Evolutionary conservation across 2,797 vertebrate species (phyloP).

Genomic region (Neostethus bicornis): DNA sequence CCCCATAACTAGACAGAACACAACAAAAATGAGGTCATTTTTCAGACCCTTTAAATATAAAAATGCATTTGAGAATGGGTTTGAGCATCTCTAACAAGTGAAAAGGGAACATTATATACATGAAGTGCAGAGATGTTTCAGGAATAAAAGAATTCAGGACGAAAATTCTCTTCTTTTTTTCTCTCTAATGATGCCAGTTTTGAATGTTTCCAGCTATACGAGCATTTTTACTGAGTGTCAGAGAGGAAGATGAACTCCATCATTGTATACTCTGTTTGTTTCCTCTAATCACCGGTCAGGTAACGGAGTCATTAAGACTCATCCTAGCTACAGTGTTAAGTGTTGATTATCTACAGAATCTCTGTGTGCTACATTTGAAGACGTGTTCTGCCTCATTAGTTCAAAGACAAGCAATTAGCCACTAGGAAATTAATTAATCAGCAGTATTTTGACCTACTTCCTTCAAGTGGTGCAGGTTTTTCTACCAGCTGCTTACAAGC

Average conservation of each 20-base stretch:
- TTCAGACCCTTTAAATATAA: no score
- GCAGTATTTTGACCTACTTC: constrained; percentile 63
- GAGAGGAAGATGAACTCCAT: constrained; percentile 4
- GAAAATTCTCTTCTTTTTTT: no score
- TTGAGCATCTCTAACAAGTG: no score
- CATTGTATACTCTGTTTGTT: constrained; percentile 20
- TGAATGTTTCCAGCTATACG: no score
- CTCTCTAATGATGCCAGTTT: no score
- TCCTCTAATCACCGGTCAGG: constrained; percentile 50
- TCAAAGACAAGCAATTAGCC: constrained; percentile 59
- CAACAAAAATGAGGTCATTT: no score
- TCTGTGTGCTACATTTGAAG: constrained; percentile 62
- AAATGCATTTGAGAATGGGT: no score
- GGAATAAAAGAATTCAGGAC: no score
- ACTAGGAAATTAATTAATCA: constrained; percentile 68
- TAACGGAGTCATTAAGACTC: constrained; percentile 50
- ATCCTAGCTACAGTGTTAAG: constrained; percentile 65
- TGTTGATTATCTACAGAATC: constrained; percentile 65
- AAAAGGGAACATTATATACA: no score
- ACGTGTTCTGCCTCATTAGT: constrained; percentile 66
- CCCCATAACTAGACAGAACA: no score
- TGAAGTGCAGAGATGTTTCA: no score
- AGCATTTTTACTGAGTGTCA: background rate
- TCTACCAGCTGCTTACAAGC: constrained; percentile 23
- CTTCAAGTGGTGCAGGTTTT: constrained; percentile 42